Conservation (phyloP, 2,113 vertebrate species). For the Rhegmatorhina hoffmannsi region DNA sequence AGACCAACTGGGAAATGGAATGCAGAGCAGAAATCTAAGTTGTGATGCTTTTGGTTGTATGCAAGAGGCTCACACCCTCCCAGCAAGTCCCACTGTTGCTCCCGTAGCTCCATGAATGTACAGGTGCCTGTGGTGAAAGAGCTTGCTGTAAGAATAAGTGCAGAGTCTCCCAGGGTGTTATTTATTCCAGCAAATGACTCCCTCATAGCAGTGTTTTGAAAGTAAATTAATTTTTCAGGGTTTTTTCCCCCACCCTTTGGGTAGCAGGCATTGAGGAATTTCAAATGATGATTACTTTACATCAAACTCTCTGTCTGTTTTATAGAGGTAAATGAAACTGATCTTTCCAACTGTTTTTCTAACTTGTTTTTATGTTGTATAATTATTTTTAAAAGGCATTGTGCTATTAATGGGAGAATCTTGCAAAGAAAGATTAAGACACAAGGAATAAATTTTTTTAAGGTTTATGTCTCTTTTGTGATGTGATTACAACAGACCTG, state of each 20-base stretch:
- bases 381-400: background rate
- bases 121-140: background rate
- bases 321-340: background rate
- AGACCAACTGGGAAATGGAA: background rate
- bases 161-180: background rate
- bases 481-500: background rate
- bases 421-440: background rate
- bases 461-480: background rate
- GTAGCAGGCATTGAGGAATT: background rate
- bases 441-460: background rate
- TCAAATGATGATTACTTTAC: background rate
- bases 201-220: background rate
- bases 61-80: background rate
- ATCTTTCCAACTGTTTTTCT: background rate
- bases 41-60: accelerated
- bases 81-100: accelerated
- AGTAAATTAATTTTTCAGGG: background rate
- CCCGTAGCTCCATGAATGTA: accelerated
- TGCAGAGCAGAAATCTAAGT: background rate
- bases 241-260: too few species aligned
- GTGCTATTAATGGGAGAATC: background rate
- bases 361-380: background rate
- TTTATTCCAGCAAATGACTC: background rate
- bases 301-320: background rate
- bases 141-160: accelerated